Base-by-base conservation (phyloP, 2,888 invertebrate species). In the Nephrotoma flavescens region DNA sequence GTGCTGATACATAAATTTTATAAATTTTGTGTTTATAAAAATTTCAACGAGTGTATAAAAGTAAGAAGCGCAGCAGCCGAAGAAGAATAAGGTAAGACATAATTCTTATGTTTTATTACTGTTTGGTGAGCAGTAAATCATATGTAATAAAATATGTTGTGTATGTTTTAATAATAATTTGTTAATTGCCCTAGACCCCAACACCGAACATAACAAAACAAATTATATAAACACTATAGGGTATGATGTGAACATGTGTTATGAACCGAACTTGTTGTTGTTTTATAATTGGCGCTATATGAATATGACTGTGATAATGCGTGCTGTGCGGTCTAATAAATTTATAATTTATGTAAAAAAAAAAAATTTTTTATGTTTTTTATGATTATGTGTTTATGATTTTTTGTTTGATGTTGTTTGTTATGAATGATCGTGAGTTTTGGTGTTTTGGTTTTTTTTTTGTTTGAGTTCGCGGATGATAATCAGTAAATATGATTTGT, bases 1-100 rank as follows among this genome's bases (percentile, higher is more conserved):
- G 89, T 92, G 91, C 90, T 92, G 90, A 92, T 90, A 91, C 90
- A 90, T 90, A 86, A n/a, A 41, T 52, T 52, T 57, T 41, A 84
- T 84, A 42, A 42, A 42, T 84, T 42, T 84, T 41, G 42, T 42
- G 6, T 42, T 42, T 71, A 71, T 71, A 71, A 71, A 71, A 71
- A 52, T n/a, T 52, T 15, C 52, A 15, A 15, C 15, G 52, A 15
- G 6, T 52, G 52, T 52, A 52, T 71, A 31, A 71, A 0, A 31
- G 31, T 6, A 47, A 31, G 31, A 7, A 31, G 31, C 31, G 31
- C 19, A 71, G 71, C 44, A 1, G 44, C 5, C 44, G 7, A 6
- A 44, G 7, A 1, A 9, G 44, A 31, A 9, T 3, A 71, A 31
- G 71, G 71, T 31, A 71, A 19, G 71, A 71, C n/a, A n/a, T 12